phyloP scores from a whole-genome alignment of 2,113 vertebrate species.

The Argyrosomus japonicus region DNA sequence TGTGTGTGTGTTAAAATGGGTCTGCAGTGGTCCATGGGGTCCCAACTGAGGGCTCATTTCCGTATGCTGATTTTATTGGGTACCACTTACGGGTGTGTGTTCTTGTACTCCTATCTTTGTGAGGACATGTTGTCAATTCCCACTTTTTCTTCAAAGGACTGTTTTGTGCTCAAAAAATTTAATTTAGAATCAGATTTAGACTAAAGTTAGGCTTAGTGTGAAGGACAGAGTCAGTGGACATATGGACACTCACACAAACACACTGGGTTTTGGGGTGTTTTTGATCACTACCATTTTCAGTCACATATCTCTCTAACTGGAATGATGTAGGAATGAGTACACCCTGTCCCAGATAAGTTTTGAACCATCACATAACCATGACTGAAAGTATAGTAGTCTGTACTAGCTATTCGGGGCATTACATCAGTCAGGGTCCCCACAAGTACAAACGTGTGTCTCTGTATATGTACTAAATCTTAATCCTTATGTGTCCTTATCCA shows the following conservation, averaged over 20 bases:
- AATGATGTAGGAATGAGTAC: background rate
- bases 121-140: background rate
- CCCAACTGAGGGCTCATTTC: constrained; percentile 66
- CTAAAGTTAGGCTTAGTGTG: no score
- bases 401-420: background rate
- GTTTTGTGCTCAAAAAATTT: background rate
- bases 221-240: background rate
- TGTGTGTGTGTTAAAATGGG: constrained; percentile 17
- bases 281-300: background rate
- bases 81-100: background rate
- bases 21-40: constrained; percentile 47
- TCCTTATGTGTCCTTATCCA: background rate
- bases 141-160: background rate
- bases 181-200: background rate
- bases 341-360: background rate
- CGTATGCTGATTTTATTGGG: constrained; percentile 41
- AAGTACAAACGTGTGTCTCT: no score
- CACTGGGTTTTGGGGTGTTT: background rate
- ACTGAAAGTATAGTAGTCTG: background rate
- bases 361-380: background rate
- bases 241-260: background rate
- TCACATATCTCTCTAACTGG: background rate
- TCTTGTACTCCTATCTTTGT: background rate
- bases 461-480: background rate
- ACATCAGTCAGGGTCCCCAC: background rate